phyloP scores from a whole-genome alignment of 2,888 invertebrate genomes.

The Lagria hirta region DNA sequence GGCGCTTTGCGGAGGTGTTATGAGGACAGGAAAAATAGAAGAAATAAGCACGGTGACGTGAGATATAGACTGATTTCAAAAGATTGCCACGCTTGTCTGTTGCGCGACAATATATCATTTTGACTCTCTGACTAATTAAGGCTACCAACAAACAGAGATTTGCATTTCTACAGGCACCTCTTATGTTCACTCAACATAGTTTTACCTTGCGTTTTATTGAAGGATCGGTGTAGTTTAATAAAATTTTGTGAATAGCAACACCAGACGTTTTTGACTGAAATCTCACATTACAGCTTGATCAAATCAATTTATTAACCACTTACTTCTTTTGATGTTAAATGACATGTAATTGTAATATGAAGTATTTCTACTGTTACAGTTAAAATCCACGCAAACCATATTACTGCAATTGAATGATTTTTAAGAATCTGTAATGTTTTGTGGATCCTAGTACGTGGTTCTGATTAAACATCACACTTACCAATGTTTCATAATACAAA shows the following conservation, averaged over 20 bases:
- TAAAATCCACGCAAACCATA: slow-evolving; percentile 30
- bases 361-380: slow-evolving; percentile 30
- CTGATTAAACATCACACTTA: slow-evolving; percentile 21
- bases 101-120: no score
- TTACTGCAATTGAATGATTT: slow-evolving; percentile 21
- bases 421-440: slow-evolving; percentile 24
- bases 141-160: no score
- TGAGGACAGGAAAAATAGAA: no score
- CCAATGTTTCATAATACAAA: slow-evolving; percentile 33
- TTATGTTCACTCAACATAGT: no score
- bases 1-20: no score
- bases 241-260: slow-evolving; percentile 32
- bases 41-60: no score
- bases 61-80: no score
- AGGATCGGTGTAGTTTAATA: slow-evolving; percentile 24
- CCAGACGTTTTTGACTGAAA: slow-evolving; percentile 33
- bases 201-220: slow-evolving; percentile 20
- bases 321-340: slow-evolving; percentile 34
- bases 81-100: no score
- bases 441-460: background rate
- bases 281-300: background rate
- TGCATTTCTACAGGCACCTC: no score
- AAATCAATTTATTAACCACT: slow-evolving; percentile 2
- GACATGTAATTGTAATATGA: slow-evolving; percentile 30
- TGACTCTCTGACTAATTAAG: no score